phyloP scores from a whole-genome alignment of 1,140 invertebrate species.

The Microplitis mediator region DNA sequence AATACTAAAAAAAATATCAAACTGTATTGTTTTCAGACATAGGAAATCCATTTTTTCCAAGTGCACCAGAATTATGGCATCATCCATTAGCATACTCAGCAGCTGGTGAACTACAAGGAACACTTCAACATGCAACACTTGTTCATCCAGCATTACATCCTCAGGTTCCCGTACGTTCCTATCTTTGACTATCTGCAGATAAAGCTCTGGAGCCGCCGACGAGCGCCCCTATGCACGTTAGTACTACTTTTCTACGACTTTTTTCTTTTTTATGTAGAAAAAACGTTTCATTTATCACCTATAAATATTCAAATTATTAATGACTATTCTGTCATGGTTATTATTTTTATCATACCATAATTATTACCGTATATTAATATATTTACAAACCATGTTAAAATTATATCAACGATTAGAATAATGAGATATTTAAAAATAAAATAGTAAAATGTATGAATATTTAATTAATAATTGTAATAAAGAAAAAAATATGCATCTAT shows the following conservation, averaged over 20 bases:
- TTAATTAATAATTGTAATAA: neutral
- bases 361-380: too few species aligned
- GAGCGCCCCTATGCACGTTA: constrained; percentile 65
- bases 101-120: constrained; percentile 80
- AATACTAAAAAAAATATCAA: constrained; percentile 16
- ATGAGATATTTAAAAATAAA: neutral
- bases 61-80: constrained; percentile 90
- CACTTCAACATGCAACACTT: constrained; percentile 85
- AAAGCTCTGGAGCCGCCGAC: constrained; percentile 71
- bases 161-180: constrained; percentile 94
- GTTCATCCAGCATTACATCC: constrained; percentile 95
- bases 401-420: too few species aligned
- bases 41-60: constrained; percentile 92
- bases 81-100: constrained; percentile 86
- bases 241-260: too few species aligned
- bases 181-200: constrained; percentile 95
- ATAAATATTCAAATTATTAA: too few species aligned
- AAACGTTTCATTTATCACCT: too few species aligned
- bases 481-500: neutral
- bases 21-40: constrained; percentile 72
- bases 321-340: too few species aligned
- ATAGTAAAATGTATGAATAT: neutral
- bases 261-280: too few species aligned
- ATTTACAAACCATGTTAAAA: too few species aligned
- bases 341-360: too few species aligned